Evolutionary conservation across 2,797 vertebrate genomes (phyloP).

Genomic region (Lemur catta): DNA sequence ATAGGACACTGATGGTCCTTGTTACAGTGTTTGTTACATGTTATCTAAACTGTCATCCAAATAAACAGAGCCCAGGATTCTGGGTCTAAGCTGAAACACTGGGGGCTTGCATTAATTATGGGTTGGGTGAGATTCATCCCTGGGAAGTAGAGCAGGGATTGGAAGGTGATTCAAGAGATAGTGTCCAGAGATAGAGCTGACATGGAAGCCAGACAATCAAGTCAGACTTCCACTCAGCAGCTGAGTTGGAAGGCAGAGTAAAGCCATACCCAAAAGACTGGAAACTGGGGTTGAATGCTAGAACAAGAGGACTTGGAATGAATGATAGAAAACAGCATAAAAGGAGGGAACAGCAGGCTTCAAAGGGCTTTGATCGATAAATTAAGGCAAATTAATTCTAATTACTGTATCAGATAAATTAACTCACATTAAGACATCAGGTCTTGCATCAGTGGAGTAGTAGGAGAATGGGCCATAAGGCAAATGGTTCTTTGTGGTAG

Average conservation of each 20-base stretch:
- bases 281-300: background rate
- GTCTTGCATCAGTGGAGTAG: background rate
- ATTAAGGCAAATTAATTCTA: slow-evolving; percentile 14
- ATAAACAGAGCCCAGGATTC: background rate
- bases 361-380: background rate
- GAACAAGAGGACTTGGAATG: background rate
- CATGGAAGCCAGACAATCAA: background rate
- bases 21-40: background rate
- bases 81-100: slow-evolving; percentile 2
- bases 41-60: background rate
- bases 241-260: background rate
- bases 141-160: background rate
- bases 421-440: background rate
- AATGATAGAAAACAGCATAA: background rate
- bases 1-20: background rate
- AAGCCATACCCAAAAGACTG: background rate
- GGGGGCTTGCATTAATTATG: background rate
- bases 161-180: slow-evolving; percentile 20
- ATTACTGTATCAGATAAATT: background rate
- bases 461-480: background rate
- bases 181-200: background rate
- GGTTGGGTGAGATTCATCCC: background rate
- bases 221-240: background rate
- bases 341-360: background rate
- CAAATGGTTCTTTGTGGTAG: background rate